Evolutionary conservation across 2,797 vertebrate genomes (phyloP).

Genomic region (Parauchenoglanis punctatus): DNA sequence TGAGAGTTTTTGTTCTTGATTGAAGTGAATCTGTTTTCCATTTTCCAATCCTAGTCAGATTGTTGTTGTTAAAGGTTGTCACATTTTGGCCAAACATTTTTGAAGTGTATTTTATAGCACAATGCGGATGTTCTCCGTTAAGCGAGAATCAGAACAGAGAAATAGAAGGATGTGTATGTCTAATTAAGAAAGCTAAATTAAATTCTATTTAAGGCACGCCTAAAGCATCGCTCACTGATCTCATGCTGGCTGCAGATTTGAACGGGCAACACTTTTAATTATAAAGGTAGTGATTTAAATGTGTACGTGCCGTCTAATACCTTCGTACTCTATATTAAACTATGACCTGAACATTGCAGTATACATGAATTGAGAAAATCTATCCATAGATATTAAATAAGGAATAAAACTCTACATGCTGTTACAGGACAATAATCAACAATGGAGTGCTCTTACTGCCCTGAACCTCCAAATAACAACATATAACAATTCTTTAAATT

Average conservation of each 20-base stretch:
- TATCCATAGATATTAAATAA: neutral
- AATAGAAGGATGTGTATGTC: neutral
- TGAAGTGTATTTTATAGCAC: neutral
- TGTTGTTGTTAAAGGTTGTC: neutral
- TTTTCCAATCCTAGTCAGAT: neutral
- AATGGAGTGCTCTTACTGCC: neutral
- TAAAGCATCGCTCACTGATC: neutral
- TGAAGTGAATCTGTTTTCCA: neutral
- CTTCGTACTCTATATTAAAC: neutral
- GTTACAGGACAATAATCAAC: neutral
- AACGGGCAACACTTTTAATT: neutral
- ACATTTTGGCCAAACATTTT: neutral
- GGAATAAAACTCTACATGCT: neutral
- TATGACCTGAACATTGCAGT: neutral
- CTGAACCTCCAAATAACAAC: neutral
- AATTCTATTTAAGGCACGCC: slow-evolving; percentile 6
- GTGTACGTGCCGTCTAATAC: neutral
- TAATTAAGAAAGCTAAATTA: neutral
- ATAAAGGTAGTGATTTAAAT: neutral
- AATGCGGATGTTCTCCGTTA: neutral
- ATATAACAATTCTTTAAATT: neutral
- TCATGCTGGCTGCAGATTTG: neutral
- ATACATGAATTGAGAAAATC: neutral
- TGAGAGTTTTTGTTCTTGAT: neutral
- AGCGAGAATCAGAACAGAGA: neutral